These are phyloP conservation scores for Drosophila macrospina DNA, from an alignment of 2,888 invertebrate species.

Conservation along the genomic window DNA sequence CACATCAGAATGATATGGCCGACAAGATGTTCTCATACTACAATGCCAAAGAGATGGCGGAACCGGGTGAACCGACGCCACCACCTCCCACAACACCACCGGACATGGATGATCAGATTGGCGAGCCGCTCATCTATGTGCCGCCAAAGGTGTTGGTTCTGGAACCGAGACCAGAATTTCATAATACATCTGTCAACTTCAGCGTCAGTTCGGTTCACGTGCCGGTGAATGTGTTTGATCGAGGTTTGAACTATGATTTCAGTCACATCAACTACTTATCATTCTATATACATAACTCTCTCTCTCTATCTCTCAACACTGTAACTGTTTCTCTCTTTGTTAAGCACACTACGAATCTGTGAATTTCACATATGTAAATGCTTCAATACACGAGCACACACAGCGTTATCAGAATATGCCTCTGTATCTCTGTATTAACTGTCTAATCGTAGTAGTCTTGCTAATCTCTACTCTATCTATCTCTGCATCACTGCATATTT, in stretches of 20 bases:
- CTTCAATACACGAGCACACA: slow-evolving; percentile 55
- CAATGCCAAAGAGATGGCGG: slow-evolving; percentile 90
- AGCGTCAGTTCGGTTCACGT: slow-evolving; percentile 96
- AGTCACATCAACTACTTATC: slow-evolving; percentile 24
- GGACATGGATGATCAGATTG: slow-evolving; percentile 86
- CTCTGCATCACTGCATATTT: slow-evolving; percentile 6
- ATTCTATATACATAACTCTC: slow-evolving; percentile 22
- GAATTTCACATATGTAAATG: slow-evolving; percentile 53
- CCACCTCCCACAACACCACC: slow-evolving; percentile 86
- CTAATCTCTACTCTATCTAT: too few species aligned
- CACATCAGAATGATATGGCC: slow-evolving; percentile 87
- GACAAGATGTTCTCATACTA: slow-evolving; percentile 89
- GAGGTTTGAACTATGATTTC: slow-evolving; percentile 87
- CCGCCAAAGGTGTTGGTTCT: slow-evolving; percentile 88
- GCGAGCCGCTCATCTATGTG: slow-evolving; percentile 87
- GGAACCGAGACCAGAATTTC: slow-evolving; percentile 91
- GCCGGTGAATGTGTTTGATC: slow-evolving; percentile 97
- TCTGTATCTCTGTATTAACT: slow-evolving; percentile 30
- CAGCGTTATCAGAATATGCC: slow-evolving; percentile 35
- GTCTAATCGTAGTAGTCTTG: slow-evolving; percentile 8
- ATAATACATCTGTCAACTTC: slow-evolving; percentile 91
- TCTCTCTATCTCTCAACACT: slow-evolving; percentile 14
- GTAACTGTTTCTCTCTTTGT: slow-evolving; percentile 46
- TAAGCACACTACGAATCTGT: slow-evolving; percentile 52
- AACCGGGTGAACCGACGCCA: slow-evolving; percentile 87